Percentiles rank a stretch among this genome's conserved stretches.
Conservation (phyloP, 2,888 invertebrate genomes). For the Phasia obesa region DNA sequence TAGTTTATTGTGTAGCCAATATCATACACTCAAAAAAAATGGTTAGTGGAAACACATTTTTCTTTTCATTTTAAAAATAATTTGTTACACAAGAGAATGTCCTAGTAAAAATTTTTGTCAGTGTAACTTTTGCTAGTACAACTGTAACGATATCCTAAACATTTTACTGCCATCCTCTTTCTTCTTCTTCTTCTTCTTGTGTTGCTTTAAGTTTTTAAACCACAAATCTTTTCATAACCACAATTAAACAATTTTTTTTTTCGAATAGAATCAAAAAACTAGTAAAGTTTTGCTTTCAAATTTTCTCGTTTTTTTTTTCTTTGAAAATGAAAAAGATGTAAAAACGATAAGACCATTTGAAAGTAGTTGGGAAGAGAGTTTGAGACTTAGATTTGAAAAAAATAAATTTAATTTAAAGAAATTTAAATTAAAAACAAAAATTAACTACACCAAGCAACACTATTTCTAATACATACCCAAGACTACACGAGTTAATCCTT, state of each 20-base stretch:
- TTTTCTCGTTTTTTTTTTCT: not conserved
- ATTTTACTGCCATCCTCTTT: not conserved
- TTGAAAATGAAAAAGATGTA: not conserved
- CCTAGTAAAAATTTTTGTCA: not conserved
- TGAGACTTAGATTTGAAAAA: not conserved
- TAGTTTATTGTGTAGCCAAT: constrained; percentile 17
- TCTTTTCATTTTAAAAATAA: not conserved
- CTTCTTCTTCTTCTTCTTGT: not conserved
- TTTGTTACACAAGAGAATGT: not conserved
- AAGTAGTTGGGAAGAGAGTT: constrained; percentile 9
- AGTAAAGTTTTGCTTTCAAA: constrained; percentile 21
- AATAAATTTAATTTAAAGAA: not conserved
- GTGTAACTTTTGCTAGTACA: not conserved
- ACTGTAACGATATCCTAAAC: not conserved
- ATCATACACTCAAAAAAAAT: constrained; percentile 34
- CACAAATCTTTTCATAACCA: constrained; percentile 70
- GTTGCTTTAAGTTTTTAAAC: constrained; percentile 40
- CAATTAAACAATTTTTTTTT: constrained; percentile 63
- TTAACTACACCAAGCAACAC: not conserved
- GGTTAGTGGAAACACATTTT: not conserved
- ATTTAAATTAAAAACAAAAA: not conserved
- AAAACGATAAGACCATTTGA: not conserved
- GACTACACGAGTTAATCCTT: no score
- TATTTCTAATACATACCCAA: no score
- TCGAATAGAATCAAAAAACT: constrained; percentile 1